phyloP scores from a whole-genome alignment of 53 echinoderm and acorn worm species.

The Holothuria leucospilota region DNA sequence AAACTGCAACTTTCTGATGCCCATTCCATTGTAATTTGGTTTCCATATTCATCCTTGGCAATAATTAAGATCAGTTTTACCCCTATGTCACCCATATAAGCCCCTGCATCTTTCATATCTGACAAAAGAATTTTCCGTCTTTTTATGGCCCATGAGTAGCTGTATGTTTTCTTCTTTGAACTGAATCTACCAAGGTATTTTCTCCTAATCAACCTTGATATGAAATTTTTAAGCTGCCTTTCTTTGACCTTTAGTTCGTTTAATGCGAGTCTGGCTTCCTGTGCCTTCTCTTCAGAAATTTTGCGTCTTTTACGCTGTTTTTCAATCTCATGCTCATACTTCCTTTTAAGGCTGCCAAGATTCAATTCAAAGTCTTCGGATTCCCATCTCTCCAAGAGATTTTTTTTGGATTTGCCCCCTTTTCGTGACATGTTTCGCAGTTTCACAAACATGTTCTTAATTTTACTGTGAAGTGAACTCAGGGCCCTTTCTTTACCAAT shows the following conservation, averaged over 20 bases:
- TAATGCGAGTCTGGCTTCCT: neutral
- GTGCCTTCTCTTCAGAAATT: slow-evolving; percentile 40
- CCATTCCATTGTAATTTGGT: no score
- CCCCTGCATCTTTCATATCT: neutral
- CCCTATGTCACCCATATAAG: no score
- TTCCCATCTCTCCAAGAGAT: slow-evolving; percentile 51
- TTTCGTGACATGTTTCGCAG: neutral
- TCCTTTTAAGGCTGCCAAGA: slow-evolving; percentile 61
- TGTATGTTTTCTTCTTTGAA: no score
- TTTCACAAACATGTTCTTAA: neutral
- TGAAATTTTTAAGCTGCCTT: neutral
- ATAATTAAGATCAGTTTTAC: no score
- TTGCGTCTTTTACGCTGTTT: slow-evolving; percentile 47
- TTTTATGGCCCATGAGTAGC: no score
- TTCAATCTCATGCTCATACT: slow-evolving; percentile 60
- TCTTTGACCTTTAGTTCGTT: no score
- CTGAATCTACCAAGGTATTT: no score
- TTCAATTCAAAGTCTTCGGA: slow-evolving; percentile 30
- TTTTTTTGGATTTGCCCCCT: slow-evolving; percentile 47
- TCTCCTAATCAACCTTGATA: neutral
- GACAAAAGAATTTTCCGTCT: no score
- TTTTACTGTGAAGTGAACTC: neutral
- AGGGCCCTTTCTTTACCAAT: neutral
- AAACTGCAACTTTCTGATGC: no score
- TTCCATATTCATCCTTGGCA: no score